phyloP scores from a whole-genome alignment of 2,888 invertebrate genomes.

The Iselma pallidipennis region DNA sequence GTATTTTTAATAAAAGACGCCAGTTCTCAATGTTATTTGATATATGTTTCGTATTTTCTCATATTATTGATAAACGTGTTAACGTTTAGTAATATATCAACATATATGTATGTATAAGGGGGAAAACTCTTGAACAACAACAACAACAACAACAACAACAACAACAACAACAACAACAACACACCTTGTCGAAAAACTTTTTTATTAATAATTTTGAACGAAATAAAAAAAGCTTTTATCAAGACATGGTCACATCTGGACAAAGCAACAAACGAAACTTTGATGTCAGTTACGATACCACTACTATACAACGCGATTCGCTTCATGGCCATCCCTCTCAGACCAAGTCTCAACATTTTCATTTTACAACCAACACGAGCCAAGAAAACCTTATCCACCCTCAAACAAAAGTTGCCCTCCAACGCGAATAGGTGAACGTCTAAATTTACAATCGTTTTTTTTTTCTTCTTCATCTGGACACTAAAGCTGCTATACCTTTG shows the following conservation, averaged over 20 bases:
- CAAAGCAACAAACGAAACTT: constrained; percentile 24
- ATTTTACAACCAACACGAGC: constrained; percentile 7
- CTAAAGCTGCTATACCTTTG: no score
- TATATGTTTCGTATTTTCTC: neutral
- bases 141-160: no score
- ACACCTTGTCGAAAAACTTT: no score
- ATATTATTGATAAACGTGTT: neutral
- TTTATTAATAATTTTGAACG: constrained; percentile 14
- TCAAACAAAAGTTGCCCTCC: neutral
- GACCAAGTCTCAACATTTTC: constrained; percentile 4
- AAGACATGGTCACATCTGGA: constrained; percentile 19
- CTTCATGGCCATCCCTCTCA: neutral
- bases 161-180: no score
- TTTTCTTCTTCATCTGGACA: neutral
- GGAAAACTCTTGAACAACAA: no score
- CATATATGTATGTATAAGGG: no score
- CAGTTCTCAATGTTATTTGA: neutral
- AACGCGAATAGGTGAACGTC: no score
- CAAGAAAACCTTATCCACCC: neutral
- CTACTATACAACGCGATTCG: neutral
- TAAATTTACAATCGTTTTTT: neutral
- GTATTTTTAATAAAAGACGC: no score
- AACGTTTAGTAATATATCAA: no score
- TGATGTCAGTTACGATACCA: constrained; percentile 11
- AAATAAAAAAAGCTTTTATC: constrained; percentile 18